phyloP scores from a whole-genome alignment of 2,888 invertebrate genomes.

The Pyrrhosoma nymphula region DNA sequence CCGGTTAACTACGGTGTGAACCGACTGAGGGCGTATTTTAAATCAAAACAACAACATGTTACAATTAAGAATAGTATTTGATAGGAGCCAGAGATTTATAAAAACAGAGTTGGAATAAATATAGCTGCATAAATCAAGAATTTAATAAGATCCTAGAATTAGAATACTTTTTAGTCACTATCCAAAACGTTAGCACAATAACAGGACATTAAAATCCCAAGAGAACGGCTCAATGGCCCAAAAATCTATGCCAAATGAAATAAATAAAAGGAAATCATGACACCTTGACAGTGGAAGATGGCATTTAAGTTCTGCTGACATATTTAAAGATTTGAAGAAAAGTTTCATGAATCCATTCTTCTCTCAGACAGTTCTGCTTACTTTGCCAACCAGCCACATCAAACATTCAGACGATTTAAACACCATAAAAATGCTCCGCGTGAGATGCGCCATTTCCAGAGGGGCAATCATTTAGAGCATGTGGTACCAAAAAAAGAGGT shows the following conservation, averaged over 20 bases:
- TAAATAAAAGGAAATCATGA: background rate
- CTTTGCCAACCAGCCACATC: background rate
- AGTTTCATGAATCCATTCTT: background rate
- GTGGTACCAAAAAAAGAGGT: background rate
- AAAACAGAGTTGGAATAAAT: too few species aligned
- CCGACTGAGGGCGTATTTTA: too few species aligned
- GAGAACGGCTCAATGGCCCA: background rate
- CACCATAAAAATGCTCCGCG: background rate
- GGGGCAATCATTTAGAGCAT: background rate
- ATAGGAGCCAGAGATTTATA: too few species aligned
- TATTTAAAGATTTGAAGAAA: background rate
- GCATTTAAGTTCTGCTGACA: background rate
- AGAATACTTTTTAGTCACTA: background rate
- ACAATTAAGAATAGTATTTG: too few species aligned
- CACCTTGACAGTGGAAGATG: background rate
- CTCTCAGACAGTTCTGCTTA: background rate
- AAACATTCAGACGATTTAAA: background rate
- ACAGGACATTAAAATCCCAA: background rate
- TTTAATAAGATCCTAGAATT: background rate
- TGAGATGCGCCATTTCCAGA: background rate
- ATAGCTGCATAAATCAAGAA: background rate
- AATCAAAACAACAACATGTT: too few species aligned
- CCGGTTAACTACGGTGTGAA: too few species aligned
- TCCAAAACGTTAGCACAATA: background rate
- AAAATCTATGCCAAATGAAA: background rate